Evolutionary conservation across 2,113 vertebrate genomes (phyloP).

Genomic region (Verasper variegatus): DNA sequence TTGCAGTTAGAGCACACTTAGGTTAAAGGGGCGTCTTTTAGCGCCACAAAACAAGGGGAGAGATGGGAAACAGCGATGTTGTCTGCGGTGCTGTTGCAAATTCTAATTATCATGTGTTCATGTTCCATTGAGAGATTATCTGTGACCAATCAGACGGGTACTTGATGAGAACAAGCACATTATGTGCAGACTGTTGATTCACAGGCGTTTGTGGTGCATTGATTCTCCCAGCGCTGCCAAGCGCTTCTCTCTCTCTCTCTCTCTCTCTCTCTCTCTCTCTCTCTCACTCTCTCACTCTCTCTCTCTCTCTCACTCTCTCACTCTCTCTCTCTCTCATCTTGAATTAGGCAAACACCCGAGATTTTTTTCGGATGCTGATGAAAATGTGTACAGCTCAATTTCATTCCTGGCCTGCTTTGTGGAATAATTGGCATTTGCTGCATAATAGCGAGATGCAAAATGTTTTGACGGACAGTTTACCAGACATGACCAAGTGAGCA

Average conservation of each 20-base stretch:
- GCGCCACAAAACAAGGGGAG: constrained; percentile 43
- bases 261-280: neutral
- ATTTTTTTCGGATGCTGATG: constrained; percentile 71
- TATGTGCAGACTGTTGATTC: constrained; percentile 75
- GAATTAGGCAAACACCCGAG: constrained; percentile 69
- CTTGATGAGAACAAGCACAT: constrained; percentile 79
- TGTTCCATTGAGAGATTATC: constrained; percentile 77
- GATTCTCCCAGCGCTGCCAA: constrained; percentile 70
- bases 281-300: neutral
- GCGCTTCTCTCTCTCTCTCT: constrained; percentile 47
- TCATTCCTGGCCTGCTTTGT: constrained; percentile 35
- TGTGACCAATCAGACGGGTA: constrained; percentile 69
- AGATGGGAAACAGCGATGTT: constrained; percentile 57
- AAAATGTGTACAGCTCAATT: constrained; percentile 71
- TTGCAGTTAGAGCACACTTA: constrained; percentile 69
- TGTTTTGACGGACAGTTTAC: constrained; percentile 41
- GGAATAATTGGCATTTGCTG: constrained; percentile 38
- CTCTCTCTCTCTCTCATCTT: constrained; percentile 35
- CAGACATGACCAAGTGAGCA: constrained; percentile 41
- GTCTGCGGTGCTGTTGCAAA: constrained; percentile 62
- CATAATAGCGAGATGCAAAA: constrained; percentile 22
- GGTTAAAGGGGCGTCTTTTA: constrained; percentile 68
- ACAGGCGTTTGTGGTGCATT: constrained; percentile 67
- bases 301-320: neutral
- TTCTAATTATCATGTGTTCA: constrained; percentile 75